Percentiles rank a stretch among this genome's conserved stretches.
These are phyloP conservation scores for Dryomyza anilis DNA, from an alignment of 2,888 invertebrate genomes.

Conservation along the genomic window DNA sequence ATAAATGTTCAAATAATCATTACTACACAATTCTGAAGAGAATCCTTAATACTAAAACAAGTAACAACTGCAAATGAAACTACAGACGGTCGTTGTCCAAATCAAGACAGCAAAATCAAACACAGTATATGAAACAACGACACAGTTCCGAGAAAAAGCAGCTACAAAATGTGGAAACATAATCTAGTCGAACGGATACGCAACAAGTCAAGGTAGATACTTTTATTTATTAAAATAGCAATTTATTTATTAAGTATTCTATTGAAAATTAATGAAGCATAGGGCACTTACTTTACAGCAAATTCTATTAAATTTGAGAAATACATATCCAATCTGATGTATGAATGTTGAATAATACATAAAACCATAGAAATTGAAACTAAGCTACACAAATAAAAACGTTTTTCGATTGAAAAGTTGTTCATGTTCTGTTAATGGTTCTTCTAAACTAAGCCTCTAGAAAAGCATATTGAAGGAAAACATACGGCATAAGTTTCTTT, in stretches of 20 bases:
- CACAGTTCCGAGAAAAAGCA: background rate
- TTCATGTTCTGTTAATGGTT: conserved; percentile 29
- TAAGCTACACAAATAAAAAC: no score
- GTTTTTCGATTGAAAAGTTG: conserved; percentile 26
- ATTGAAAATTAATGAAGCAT: no score
- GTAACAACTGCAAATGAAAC: background rate
- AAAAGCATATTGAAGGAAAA: no score
- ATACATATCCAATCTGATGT: no score
- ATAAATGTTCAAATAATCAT: background rate
- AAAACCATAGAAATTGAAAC: no score
- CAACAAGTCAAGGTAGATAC: conserved; percentile 8
- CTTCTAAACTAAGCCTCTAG: background rate
- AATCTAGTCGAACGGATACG: background rate
- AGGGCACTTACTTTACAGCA: no score
- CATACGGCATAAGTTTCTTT: background rate
- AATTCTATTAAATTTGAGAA: no score
- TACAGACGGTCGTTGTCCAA: background rate
- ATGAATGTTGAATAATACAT: no score
- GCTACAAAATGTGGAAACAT: background rate
- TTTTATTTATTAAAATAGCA: no score
- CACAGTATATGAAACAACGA: background rate
- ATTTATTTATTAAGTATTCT: no score
- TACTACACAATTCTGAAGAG: no score
- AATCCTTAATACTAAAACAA: background rate
- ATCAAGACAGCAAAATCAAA: background rate